Percentiles rank a stretch among this genome's conserved stretches.
phyloP scores from a whole-genome alignment of 2,888 invertebrate species.

The Therioaphis trifolii region DNA sequence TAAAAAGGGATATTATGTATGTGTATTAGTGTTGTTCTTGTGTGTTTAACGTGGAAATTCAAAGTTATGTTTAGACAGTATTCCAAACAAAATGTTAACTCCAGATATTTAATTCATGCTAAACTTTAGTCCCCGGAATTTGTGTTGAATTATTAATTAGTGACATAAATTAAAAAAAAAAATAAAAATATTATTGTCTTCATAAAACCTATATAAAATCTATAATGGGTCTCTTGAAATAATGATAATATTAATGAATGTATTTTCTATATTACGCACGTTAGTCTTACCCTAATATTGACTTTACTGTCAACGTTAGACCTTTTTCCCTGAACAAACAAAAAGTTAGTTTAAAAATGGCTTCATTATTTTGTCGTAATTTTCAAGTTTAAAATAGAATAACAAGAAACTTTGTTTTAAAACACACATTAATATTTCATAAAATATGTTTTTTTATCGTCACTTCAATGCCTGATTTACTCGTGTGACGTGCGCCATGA shows the following conservation, averaged over 20 bases:
- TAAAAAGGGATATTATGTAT: no score
- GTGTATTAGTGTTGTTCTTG: background rate
- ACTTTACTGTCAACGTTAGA: conserved; percentile 1
- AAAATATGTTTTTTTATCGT: no score
- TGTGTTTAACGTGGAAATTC: background rate
- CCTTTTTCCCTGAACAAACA: background rate
- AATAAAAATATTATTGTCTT: background rate
- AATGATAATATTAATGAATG: conserved; percentile 9
- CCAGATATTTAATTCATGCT: background rate
- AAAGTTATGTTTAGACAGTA: background rate
- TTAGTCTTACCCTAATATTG: conserved; percentile 10
- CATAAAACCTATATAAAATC: background rate
- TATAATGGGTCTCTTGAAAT: background rate
- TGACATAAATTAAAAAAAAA: background rate
- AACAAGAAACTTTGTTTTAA: no score
- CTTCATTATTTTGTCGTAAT: background rate
- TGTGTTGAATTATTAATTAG: background rate
- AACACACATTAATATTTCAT: no score
- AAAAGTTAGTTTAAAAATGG: conserved; percentile 1
- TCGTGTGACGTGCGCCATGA: no score
- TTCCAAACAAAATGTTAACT: background rate
- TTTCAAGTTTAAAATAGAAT: background rate
- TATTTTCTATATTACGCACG: background rate
- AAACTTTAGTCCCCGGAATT: background rate
- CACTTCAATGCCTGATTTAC: no score